These are phyloP conservation scores for Ia io DNA, from an alignment of 2,113 vertebrate genomes.

Conservation along the genomic window DNA sequence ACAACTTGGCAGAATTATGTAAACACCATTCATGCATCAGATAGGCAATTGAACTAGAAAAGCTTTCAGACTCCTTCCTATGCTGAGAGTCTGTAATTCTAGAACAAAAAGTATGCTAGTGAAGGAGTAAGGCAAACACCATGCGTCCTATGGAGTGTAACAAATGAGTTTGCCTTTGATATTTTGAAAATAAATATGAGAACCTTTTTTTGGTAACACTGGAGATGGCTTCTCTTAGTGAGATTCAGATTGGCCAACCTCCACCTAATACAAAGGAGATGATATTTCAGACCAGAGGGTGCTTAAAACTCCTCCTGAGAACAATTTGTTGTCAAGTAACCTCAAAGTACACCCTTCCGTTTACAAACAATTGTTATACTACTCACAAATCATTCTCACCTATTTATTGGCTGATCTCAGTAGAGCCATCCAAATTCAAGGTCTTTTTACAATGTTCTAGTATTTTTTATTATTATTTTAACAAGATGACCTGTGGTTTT, in stretches of 20 bases:
- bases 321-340: conserved; percentile 24
- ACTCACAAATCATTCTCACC: not conserved
- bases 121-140: not conserved
- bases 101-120: not conserved
- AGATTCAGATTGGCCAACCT: not conserved
- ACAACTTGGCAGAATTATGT: not conserved
- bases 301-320: not conserved
- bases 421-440: conserved; percentile 19
- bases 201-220: not conserved
- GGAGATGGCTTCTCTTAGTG: not conserved
- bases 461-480: conserved; percentile 49
- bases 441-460: not conserved
- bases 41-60: not conserved
- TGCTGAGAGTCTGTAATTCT: not conserved
- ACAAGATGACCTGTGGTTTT: conserved; percentile 50
- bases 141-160: not conserved
- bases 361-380: not conserved
- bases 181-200: conserved; percentile 46
- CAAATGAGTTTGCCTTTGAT: conserved; percentile 3
- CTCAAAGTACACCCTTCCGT: not conserved
- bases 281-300: conserved; percentile 13
- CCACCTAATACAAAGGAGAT: conserved; percentile 1
- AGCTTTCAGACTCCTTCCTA: conserved; percentile 12
- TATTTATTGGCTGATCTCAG: not conserved
- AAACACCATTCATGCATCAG: not conserved